phyloP scores from a whole-genome alignment of 2,797 vertebrate species.

The Dermochelys coriacea region DNA sequence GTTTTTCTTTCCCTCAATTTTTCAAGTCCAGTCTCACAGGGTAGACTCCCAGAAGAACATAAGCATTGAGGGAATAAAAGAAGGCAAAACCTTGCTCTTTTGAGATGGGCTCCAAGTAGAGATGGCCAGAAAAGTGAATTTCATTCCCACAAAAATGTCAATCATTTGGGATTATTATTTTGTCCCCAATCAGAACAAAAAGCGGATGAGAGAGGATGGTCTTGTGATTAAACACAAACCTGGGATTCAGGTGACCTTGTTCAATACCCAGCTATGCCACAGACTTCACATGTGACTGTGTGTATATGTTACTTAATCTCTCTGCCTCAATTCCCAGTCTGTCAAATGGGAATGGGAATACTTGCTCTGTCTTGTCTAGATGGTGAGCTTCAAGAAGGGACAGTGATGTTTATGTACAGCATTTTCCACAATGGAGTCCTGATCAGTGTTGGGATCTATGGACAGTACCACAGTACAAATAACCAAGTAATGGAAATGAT shows the following conservation, averaged over 20 bases:
- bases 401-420: neutral
- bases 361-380: neutral
- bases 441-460: neutral
- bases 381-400: neutral
- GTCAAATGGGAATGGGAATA: neutral
- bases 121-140: neutral
- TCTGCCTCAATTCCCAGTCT: neutral
- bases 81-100: neutral
- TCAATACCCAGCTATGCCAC: neutral
- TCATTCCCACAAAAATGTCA: too few relatives aligned
- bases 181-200: too few relatives aligned
- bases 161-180: too few relatives aligned
- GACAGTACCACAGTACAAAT: neutral
- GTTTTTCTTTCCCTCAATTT: too few relatives aligned
- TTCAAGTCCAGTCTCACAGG: too few relatives aligned
- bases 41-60: too few relatives aligned
- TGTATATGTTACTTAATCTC: neutral
- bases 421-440: neutral
- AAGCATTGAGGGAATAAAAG: neutral
- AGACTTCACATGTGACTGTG: neutral
- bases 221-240: neutral
- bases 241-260: neutral
- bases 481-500: neutral
- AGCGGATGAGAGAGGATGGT: neutral
- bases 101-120: neutral